Percentiles rank a stretch among this genome's conserved stretches.
Conservation (phyloP, 92 coral and sea anemone species). For the Chrysogorgia sp. region DNA sequence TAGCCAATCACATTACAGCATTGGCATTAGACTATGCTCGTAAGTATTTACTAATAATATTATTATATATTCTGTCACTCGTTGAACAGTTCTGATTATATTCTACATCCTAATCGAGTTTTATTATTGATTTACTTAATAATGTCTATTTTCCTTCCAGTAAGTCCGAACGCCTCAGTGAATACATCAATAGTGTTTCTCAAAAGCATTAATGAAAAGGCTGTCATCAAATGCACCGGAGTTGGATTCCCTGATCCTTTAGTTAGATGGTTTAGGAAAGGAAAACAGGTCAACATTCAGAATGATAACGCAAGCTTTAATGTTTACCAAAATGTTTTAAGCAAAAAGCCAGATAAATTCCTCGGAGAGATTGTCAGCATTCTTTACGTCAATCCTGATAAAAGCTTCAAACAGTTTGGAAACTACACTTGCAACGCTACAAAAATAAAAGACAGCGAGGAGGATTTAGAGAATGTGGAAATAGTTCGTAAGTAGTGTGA, state of each 20-base stretch:
- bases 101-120: too few species aligned
- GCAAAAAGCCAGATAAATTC: conserved; percentile 26
- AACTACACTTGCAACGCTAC: conserved; percentile 67
- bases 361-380: conserved; percentile 55
- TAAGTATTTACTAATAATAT: too few species aligned
- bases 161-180: conserved; percentile 32
- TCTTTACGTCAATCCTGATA: conserved; percentile 60
- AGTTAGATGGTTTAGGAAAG: conserved; percentile 54
- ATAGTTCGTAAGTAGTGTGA: conserved; percentile 66
- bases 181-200: conserved; percentile 32
- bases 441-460: background rate
- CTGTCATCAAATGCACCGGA: conserved; percentile 60
- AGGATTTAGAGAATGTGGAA: conserved; percentile 33
- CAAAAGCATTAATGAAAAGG: conserved; percentile 17
- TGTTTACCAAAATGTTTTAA: conserved; percentile 51
- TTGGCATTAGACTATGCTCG: too few species aligned
- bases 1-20: too few species aligned
- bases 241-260: conserved; percentile 65
- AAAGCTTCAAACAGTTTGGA: conserved; percentile 62
- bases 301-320: background rate
- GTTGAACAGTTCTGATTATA: too few species aligned
- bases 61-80: too few species aligned
- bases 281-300: background rate
- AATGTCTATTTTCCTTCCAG: conserved; percentile 40
- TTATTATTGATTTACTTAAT: background rate